Evolutionary conservation across 2,888 invertebrate species (phyloP), one percentile per base, ranked within the genome.

Genomic region (Chloroclystis v-ata): DNA sequence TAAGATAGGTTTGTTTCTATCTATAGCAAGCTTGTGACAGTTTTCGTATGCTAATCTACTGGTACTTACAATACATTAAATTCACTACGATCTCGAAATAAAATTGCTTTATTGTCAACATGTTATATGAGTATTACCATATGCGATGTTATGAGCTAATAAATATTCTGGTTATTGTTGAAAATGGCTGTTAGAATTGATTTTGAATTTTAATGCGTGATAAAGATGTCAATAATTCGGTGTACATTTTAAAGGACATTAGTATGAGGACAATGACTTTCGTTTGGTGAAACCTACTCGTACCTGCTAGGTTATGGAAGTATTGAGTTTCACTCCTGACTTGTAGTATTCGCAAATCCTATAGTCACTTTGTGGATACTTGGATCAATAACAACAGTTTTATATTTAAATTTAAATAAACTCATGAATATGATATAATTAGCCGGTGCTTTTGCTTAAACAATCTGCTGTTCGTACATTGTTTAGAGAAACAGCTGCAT

Each of bases 131-230:
- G 35, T 11, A 28, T 48, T 46, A 43, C 38, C 39, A 53, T 55
- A 56, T 52, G 38, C 25, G 24, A 43, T 43, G 51, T 47, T 49
- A 42, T 51, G 30, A 12, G 35, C 43, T 47, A n/a, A 51, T 54
- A 54, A 52, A 45, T 33, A 44, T 14, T n/a, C 7, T 32, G 12
- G 30, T 13, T 53, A 37, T 28, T 29, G 28, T 40, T 26, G 28
- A 7, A 43, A 44, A 52, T 28, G 32, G 20, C 44, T 11, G 13
- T 30, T 14, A 11, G 12, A 16, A 10, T 24, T 25, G 14, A 7
- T 29, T 24, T 25, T 43, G 30, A 29, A 43, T 37, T 13, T 24
- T 25, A 29, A 43, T 43, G 12, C 11, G 43, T 9, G n/a, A 37
- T 37, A 43, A 43, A 43, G 29, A 30, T 30, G 14, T 14, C 25